phyloP scores from a whole-genome alignment of 2,797 vertebrate species.

The Sebastes flavidus region DNA sequence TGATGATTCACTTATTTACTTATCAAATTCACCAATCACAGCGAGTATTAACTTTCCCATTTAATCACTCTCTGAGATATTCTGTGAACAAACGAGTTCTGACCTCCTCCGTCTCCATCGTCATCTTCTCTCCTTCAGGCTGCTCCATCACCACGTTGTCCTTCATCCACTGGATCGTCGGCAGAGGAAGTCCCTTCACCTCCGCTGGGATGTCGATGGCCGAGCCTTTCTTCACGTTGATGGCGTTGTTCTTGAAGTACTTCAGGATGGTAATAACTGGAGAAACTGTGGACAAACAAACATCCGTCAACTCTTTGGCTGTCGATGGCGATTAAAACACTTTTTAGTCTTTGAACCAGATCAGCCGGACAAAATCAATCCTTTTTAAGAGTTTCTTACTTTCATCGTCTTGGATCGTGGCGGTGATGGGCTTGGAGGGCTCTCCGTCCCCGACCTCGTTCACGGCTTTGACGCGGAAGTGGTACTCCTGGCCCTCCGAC shows the following conservation, averaged over 20 bases:
- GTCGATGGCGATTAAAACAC: not conserved
- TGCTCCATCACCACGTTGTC: conserved; percentile 86
- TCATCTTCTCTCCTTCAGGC: conserved; percentile 85
- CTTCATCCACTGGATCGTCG: conserved; percentile 91
- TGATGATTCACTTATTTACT: too few species aligned
- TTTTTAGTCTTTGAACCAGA: not conserved
- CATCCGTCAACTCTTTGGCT: not conserved
- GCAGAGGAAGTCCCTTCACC: conserved; percentile 93
- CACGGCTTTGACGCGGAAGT: conserved; percentile 95
- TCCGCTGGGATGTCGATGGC: conserved; percentile 94
- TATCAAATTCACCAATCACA: not conserved
- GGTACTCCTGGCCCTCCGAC: conserved; percentile 92
- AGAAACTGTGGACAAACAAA: conserved; percentile 79
- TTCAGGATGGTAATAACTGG: conserved; percentile 90
- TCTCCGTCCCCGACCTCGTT: conserved; percentile 92
- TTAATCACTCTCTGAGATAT: not conserved
- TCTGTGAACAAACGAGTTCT: not conserved
- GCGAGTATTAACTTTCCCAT: too few species aligned
- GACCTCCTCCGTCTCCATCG: conserved; percentile 89
- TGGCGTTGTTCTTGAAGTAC: conserved; percentile 88
- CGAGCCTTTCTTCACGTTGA: conserved; percentile 89
- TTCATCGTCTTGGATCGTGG: conserved; percentile 93
- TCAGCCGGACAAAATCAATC: not conserved
- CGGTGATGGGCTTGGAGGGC: conserved; percentile 89
- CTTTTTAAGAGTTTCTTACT: conserved; percentile 73